Conservation (phyloP, 2,888 invertebrate species). For the Galerucella nymphaeae region DNA sequence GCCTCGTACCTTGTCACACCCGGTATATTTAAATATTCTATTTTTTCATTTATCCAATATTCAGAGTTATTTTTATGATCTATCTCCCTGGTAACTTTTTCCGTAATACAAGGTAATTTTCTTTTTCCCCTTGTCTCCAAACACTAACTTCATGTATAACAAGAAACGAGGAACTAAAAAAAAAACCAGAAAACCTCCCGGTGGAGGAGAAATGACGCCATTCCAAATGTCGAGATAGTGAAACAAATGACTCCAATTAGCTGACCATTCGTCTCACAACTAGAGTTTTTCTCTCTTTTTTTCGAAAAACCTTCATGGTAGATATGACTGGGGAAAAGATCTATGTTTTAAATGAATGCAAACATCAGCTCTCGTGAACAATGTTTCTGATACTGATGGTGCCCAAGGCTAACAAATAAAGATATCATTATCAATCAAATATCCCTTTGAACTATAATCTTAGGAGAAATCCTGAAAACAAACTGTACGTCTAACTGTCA, state of each 20-base stretch:
- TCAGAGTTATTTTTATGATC: not conserved
- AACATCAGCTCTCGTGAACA: no score
- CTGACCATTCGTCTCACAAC: conserved; percentile 60
- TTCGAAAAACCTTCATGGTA: not conserved
- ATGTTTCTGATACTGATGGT: conserved; percentile 50
- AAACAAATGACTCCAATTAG: conserved; percentile 62
- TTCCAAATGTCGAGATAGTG: conserved; percentile 54
- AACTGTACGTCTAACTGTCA: no score
- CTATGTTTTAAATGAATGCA: not conserved
- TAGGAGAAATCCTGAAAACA: not conserved
- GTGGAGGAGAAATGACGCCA: conserved; percentile 48
- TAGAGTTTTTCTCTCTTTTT: conserved; percentile 51
- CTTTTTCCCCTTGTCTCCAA: conserved; percentile 11
- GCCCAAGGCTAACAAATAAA: not conserved
- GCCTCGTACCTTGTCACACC: no score
- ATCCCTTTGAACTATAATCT: not conserved
- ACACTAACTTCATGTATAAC: conserved; percentile 18
- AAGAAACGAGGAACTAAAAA: conserved; percentile 41
- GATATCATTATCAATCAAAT: not conserved
- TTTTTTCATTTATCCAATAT: not conserved
- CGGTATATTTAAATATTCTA: no score
- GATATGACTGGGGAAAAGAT: conserved; percentile 3
- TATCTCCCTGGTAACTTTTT: not conserved
- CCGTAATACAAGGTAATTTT: not conserved
- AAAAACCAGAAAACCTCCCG: conserved; percentile 36